A percentile compares a stretch with the other conserved stretches of the same genome.
These are phyloP conservation scores for Bambusicola thoracicus DNA, from an alignment of 2,113 vertebrate species.

Conservation along the genomic window DNA sequence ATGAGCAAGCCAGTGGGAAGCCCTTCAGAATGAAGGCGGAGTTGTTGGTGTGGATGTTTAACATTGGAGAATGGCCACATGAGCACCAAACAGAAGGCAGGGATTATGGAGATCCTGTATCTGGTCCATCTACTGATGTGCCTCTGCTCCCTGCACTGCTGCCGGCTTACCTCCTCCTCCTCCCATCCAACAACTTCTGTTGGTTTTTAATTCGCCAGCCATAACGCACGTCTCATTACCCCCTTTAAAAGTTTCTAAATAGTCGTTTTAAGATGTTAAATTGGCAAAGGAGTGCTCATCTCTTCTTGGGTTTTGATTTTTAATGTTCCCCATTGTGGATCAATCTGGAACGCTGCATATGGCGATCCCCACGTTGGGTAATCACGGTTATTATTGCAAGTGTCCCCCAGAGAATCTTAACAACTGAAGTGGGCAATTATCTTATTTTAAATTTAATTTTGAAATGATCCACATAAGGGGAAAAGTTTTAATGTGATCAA, in stretches of 20 bases:
- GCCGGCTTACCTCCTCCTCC: neutral
- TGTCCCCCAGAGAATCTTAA: slow-evolving; percentile 54
- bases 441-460: slow-evolving; percentile 68
- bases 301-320: slow-evolving; percentile 33
- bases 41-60: neutral
- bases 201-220: neutral
- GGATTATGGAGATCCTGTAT: rapidly evolving
- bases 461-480: slow-evolving; percentile 46
- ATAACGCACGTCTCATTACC: neutral
- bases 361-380: slow-evolving; percentile 38
- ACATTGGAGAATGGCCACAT: neutral
- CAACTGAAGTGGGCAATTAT: slow-evolving; percentile 61
- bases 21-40: neutral
- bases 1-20: neutral
- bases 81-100: neutral
- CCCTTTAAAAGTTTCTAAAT: neutral
- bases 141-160: neutral
- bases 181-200: too few species aligned
- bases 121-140: neutral
- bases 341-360: slow-evolving; percentile 26
- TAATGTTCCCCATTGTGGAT: slow-evolving; percentile 7
- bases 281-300: neutral
- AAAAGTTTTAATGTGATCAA: slow-evolving; percentile 36
- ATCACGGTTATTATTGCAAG: slow-evolving; percentile 35
- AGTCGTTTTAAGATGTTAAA: neutral